Conservation (phyloP, 2,797 vertebrate genomes). For the Crax fasciolata region DNA sequence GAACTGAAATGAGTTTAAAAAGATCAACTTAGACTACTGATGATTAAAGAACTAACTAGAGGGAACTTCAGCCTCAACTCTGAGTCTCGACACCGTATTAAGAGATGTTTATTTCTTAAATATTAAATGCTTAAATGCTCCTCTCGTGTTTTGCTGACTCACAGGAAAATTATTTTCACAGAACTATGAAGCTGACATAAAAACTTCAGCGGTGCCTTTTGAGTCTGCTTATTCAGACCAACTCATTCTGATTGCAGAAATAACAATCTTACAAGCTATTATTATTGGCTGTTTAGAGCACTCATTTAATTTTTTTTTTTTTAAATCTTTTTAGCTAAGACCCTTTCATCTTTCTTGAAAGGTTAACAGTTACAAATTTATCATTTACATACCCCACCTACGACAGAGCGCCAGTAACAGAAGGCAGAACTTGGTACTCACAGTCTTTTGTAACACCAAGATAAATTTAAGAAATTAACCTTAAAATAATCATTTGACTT, state of each 20-base stretch:
- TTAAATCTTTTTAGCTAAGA: background rate
- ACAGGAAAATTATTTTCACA: background rate
- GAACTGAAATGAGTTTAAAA: background rate
- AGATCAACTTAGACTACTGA: background rate
- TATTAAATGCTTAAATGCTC: background rate
- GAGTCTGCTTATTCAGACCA: background rate
- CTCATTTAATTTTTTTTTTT: background rate
- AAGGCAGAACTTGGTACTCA: background rate
- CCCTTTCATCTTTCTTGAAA: background rate
- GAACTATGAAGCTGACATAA: background rate
- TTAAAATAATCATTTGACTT: constrained; percentile 5
- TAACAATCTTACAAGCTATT: background rate
- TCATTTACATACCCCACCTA: background rate
- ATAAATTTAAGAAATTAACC: background rate
- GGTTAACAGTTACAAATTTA: background rate
- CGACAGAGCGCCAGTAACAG: background rate
- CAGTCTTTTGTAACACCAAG: background rate
- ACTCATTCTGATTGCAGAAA: background rate
- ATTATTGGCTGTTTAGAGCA: background rate
- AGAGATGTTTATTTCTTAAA: background rate
- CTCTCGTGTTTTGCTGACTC: background rate
- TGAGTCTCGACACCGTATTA: background rate
- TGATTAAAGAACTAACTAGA: background rate
- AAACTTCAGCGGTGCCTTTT: background rate
- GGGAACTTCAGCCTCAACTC: background rate